Evolutionary conservation across 2,113 vertebrate genomes (phyloP), one percentile per base, ranked within the genome.

Genomic region (Chascanopsetta lugubris): DNA sequence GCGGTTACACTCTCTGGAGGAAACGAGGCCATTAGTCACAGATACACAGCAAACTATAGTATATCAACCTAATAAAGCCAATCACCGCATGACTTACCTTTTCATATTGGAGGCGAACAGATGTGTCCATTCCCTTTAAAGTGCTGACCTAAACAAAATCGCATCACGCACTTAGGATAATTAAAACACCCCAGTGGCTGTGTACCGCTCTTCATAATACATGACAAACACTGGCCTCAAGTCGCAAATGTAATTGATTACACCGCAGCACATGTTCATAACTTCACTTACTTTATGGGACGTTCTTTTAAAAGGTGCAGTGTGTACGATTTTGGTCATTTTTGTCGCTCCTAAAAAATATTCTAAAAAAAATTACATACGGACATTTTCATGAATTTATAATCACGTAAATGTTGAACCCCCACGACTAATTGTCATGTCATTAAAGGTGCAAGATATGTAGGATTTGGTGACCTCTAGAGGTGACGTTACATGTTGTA

Each of bases 151-250:
- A 76, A 74, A 83, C 70, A 66, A 73, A 87, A 82, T 74, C 46
- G 58, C 46, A 59, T 60, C 46, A 59, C 57, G 69, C 79, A 87
- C 84, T 85, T 75, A 83, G 65, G 48, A 58, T 80, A 78, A 88
- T 90, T 70, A 82, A 77, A 82, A 61, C 49, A 54, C 43, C 69
- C 62, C 6, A 27, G 66, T 82, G 15, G 77, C 58, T 57, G n/a
- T 53, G 51, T 68, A 61, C 62, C 48, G 36, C 22, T 82, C 49
- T 68, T n/a, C 43, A 53, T 58, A 54, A 60, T 77, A 69, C 59
- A 69, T 57, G 62, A 78, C 48, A 77, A 54, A 78, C 57, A 53
- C 30, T 30, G 36, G 48, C 22, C 46, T 25, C 40, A 30, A 51
- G 25, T 46, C 75, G 68, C 26, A 64, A 34, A 61, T 79, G 72